Evolutionary conservation across 2,113 vertebrate species (phyloP), one percentile per base, ranked within the genome.

Genomic region (Indicator indicator): DNA sequence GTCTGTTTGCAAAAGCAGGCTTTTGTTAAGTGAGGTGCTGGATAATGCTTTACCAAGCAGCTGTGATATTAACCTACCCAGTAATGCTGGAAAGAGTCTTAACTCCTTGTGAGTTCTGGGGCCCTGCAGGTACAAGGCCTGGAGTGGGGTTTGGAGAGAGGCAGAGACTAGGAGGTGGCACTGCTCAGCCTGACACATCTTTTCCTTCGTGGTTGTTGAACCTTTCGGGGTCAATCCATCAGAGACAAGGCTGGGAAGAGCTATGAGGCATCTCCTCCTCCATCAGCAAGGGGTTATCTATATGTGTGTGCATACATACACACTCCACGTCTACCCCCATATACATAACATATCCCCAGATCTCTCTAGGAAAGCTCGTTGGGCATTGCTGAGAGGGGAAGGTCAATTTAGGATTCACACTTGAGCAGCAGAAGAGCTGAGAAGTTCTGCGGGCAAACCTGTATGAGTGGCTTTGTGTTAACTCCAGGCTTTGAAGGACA

Each of bases 1-100:
- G 98, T 98, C 98, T 98, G 98, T 99, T 99, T 98, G 98, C 98
- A 98, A 98, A 99, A 99, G 98, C 97, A 98, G 96, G 97, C 98
- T 99, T 99, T 99, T 99, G 98, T 99, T 98, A 98, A 96, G 97
- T 95, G 98, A 98, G 98, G 98, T 99, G 97, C 97, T 82, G 95
- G 98, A 97, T 99, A 99, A 99, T 98, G 97, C 98, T 98, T 98
- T 98, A 99, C 98, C 98, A 98, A 97, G 98, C 98, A 98, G 98
- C 98, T 98, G 97, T 98, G 98, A 98, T 99, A 98, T 99, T 99
- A 99, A 99, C 98, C 98, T 98, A 96, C 97, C 97, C 98, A 97
- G 97, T 92, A 97, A 98, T 83, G 96, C 97, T 95, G 88, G 84
- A 86, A 94, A 95, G 69, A 96, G 92, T 67, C 62, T 99, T 98